Evolutionary conservation across 2,797 vertebrate species (phyloP), one percentile per base, ranked within the genome.

Genomic region (Novumbra hubbsi): DNA sequence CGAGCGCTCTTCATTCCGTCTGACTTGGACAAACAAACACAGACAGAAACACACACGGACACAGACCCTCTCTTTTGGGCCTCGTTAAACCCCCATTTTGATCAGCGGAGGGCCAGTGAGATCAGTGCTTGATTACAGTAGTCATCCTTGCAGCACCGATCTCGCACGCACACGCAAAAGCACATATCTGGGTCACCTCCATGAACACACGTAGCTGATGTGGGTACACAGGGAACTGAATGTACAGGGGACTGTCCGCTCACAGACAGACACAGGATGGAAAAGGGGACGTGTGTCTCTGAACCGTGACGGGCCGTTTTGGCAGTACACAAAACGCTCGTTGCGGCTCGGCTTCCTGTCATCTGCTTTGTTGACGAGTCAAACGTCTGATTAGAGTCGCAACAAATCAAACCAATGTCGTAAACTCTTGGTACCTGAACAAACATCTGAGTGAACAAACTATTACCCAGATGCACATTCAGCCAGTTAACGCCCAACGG

Each of bases 101-200:
- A 70, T 76, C 73, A 75, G 21, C 57, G 50, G 62, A 17, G 38
- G 64, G 71, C 41, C 45, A 14, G 48, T 49, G 24, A 66, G 66
- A 79, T 73, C 74, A 73, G 67, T 7, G 14, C 48, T 73, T 70
- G 62, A 76, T 76, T 66, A 71, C 48, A 66, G 48, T 24, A 67
- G 62, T 62, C 60, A 64, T 63, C 52, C 50, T 28, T 5, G 3
- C 7, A 7, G 17, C n/a, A 27, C 68, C 48, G 34, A 21, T 70
- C 52, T 67, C 8, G 8, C 32, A 34, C 69, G 50, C 69, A 32
- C 48, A 52, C 50, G 34, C 50, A 83, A 60, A 65, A n/a, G 19
- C 41, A 41, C 60, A 28, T 48, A 63, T 52, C 15, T 34, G 41
- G 41, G 41, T 48, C 69, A 49, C 81, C 15, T 73, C 17, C 41